Evolutionary conservation across 2,888 invertebrate genomes (phyloP).

Genomic region (Beris chalybata): DNA sequence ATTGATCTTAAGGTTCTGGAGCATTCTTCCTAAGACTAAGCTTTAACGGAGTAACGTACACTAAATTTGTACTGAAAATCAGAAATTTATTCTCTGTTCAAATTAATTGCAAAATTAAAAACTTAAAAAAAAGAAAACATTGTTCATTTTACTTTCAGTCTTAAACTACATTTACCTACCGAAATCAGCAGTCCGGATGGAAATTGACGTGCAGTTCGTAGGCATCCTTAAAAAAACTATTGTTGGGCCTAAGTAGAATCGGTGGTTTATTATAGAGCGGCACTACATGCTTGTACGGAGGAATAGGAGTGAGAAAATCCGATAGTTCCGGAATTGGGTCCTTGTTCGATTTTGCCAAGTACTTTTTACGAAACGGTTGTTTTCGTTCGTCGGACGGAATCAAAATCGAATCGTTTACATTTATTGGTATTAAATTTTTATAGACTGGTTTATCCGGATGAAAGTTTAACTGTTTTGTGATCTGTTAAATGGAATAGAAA

Average conservation of each 20-base stretch:
- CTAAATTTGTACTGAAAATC: too few species aligned
- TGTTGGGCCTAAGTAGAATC: constrained; percentile 2
- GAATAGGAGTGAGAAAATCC: constrained; percentile 46
- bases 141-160: too few species aligned
- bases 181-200: constrained; percentile 27
- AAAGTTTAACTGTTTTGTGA: constrained; percentile 50
- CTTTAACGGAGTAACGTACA: too few species aligned
- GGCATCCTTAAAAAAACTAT: constrained; percentile 26
- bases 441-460: constrained; percentile 43
- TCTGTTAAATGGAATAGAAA: constrained; percentile 38
- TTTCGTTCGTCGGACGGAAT: constrained; percentile 36
- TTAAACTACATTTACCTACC: too few species aligned
- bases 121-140: too few species aligned
- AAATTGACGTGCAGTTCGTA: constrained; percentile 30
- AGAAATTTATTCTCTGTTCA: too few species aligned
- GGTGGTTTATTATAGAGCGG: constrained; percentile 34
- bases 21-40: too few species aligned
- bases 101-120: too few species aligned
- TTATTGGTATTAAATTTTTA: constrained; percentile 47
- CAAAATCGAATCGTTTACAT: constrained; percentile 48
- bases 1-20: too few species aligned
- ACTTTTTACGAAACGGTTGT: constrained; percentile 38
- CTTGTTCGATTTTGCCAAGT: constrained; percentile 34
- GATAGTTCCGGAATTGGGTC: constrained; percentile 44
- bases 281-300: constrained; percentile 40